Evolutionary conservation across 2,113 vertebrate genomes (phyloP).

Genomic region (Telmatochromis sp.): DNA sequence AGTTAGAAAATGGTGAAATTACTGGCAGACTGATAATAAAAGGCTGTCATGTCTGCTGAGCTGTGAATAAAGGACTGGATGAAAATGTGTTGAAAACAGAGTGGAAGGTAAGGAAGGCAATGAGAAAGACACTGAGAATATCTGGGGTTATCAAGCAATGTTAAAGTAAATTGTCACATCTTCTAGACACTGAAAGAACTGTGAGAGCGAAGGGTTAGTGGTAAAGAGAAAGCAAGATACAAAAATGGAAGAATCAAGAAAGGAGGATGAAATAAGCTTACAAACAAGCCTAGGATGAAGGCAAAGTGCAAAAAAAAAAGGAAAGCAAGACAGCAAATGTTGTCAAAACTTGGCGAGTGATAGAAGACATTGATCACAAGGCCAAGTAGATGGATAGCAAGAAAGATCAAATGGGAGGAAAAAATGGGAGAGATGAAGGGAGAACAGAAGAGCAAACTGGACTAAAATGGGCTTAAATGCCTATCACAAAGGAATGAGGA

Average conservation of each 20-base stretch:
- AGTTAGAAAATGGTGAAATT: neutral
- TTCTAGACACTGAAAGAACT: neutral
- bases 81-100: neutral
- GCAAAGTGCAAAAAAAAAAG: neutral
- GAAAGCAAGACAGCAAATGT: neutral
- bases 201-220: neutral
- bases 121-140: neutral
- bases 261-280: neutral
- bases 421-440: neutral
- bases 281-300: neutral
- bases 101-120: neutral
- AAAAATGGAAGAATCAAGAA: neutral
- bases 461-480: slow-evolving; percentile 19
- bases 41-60: neutral
- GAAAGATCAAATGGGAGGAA: neutral
- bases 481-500: neutral
- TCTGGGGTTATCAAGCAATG: neutral
- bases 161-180: neutral
- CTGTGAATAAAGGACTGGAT: neutral
- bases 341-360: slow-evolving; percentile 3
- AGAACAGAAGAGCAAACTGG: neutral
- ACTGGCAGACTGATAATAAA: slow-evolving; percentile 11
- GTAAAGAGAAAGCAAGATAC: neutral
- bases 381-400: neutral
- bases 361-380: neutral